phyloP scores from a whole-genome alignment of 1,140 invertebrate genomes.

The Microplitis mediator region DNA sequence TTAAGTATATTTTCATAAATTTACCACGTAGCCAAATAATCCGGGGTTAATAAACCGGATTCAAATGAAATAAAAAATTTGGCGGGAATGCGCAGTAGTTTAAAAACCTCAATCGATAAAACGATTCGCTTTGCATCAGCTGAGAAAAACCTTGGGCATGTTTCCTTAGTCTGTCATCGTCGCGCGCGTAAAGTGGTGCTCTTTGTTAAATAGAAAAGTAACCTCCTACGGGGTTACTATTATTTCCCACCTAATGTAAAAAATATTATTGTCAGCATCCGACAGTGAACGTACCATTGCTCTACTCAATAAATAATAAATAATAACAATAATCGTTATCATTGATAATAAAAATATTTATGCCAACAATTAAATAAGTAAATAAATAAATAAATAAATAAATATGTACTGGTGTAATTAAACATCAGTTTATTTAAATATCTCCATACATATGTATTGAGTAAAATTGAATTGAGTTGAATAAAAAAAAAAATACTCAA shows the following conservation, averaged over 20 bases:
- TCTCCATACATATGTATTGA: no score
- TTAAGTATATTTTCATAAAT: no score
- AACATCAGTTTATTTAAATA: no score
- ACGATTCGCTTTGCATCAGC: slow-evolving; percentile 1
- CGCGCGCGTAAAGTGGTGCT: slow-evolving; percentile 7
- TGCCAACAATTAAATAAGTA: background rate
- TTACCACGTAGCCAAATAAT: no score
- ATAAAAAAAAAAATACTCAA: background rate
- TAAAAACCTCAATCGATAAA: slow-evolving; percentile 11
- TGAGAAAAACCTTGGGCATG: slow-evolving; percentile 5
- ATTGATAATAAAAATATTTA: background rate
- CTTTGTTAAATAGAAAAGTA: background rate
- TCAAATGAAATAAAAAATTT: background rate
- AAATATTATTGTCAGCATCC: no score
- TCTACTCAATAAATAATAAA: background rate
- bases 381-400: background rate
- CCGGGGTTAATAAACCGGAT: background rate
- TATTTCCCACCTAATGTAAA: background rate
- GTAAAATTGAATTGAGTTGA: background rate
- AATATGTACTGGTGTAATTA: background rate
- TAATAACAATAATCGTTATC: background rate
- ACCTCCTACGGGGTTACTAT: background rate
- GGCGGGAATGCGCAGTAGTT: background rate
- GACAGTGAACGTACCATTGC: no score
- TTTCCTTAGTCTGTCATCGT: slow-evolving; percentile 27